These are phyloP conservation scores for Serranus cabrilla DNA, from an alignment of 2,797 vertebrate genomes.

Conservation along the genomic window DNA sequence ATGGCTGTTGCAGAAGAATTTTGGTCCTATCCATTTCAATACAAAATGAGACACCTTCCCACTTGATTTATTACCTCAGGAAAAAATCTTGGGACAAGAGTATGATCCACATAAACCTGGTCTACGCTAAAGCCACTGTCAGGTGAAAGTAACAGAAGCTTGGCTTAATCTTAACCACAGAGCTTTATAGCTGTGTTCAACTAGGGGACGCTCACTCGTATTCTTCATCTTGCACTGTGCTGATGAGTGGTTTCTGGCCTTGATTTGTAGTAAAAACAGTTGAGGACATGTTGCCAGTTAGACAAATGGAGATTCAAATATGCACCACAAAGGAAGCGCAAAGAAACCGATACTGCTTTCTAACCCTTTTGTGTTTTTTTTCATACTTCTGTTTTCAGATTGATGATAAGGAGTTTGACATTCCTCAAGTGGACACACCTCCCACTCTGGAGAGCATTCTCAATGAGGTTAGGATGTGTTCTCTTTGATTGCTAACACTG, in stretches of 20 bases:
- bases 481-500: not conserved
- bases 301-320: not conserved
- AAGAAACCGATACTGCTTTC: not conserved
- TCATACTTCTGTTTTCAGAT: slow-evolving; percentile 85
- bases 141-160: too few relatives aligned
- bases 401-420: slow-evolving; percentile 98
- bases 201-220: too few relatives aligned
- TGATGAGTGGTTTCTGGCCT: not conserved
- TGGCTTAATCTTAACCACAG: too few relatives aligned
- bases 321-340: not conserved
- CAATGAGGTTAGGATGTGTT: slow-evolving; percentile 88
- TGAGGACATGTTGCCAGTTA: not conserved
- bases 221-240: not conserved
- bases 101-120: too few relatives aligned
- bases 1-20: too few relatives aligned
- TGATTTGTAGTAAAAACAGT: not conserved
- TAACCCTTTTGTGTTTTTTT: slow-evolving; percentile 9
- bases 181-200: too few relatives aligned
- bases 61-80: too few relatives aligned
- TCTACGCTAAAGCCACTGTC: too few relatives aligned
- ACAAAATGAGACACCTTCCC: too few relatives aligned
- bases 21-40: too few relatives aligned
- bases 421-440: slow-evolving; percentile 98
- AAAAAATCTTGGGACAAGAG: too few relatives aligned
- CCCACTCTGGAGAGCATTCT: slow-evolving; percentile 98